Evolutionary conservation across 2,888 invertebrate genomes (phyloP), one percentile per base, ranked within the genome.

Genomic region (Torymus tubicola): DNA sequence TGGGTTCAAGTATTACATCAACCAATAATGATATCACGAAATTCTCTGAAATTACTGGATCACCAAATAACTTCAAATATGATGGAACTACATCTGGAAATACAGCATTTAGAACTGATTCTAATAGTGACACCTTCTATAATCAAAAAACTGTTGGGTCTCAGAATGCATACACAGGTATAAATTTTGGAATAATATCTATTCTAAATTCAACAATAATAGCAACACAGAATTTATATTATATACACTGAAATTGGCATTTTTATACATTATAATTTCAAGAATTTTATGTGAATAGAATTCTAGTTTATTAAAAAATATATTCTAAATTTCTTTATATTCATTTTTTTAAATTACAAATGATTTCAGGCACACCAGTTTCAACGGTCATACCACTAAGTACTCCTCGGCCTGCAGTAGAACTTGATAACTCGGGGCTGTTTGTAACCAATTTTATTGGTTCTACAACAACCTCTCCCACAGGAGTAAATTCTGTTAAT

Each of bases 391-490:
- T 60, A 52, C 76, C 81, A 11, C 31, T 71, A 11, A 80, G 24
- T 74, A 24, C 12, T 67, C 31, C 5, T 16, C 63, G 31, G 60
- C 79, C 76, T 24, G 67, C 61, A 60, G 53, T 81, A 14, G 82
- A 70, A 63, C 61, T 77, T 4, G 82, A 77, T 60, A 80, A 71
- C 72, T 61, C 81, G n/a, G 80, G 78, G 73, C n/a, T 80, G 16
- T 80, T 82, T 67, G 77, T 78, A 58, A 55, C 68, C 64, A 77
- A 64, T 63, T 57, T 63, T 61, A 24, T 58, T 65, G 57, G 64
- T 0, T 67, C 79, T 10, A 16, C 83, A 18, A 73, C 84, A 2
- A 21, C 68, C 21, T 71, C 80, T 12, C 80, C 74, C 10, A 69
- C 78, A 52, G 12, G 12, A 8, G 68, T 63, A 16, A 67, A 63